Conservation (phyloP, 2,113 vertebrate species). For the Corydoras maculifer region DNA sequence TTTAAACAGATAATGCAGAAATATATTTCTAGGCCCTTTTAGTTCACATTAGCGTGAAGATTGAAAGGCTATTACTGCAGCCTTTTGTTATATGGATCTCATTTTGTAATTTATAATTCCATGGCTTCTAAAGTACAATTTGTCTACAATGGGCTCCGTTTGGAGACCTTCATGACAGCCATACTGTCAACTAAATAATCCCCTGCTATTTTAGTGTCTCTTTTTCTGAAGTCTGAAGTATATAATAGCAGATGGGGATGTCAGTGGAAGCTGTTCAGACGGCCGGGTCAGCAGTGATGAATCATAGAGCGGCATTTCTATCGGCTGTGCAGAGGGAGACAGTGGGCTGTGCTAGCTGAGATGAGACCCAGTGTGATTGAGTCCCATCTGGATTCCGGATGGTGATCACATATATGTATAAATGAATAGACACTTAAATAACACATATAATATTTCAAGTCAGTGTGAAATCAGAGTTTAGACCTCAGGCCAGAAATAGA, state of each 20-base stretch:
- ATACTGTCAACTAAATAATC: conserved; percentile 12
- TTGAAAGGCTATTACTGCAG: conserved; percentile 1
- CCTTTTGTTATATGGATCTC: conserved; percentile 7
- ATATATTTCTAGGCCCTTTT: background rate
- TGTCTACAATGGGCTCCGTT: background rate
- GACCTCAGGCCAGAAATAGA: background rate
- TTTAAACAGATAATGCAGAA: background rate
- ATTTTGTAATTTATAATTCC: background rate
- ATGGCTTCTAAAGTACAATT: background rate
- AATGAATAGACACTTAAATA: too few species aligned
- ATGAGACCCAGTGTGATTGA: conserved; percentile 48
- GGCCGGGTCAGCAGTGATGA: conserved; percentile 38
- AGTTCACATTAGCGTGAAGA: conserved; percentile 7
- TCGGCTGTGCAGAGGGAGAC: conserved; percentile 22
- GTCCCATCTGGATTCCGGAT: conserved; percentile 26
- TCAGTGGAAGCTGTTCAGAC: conserved; percentile 23
- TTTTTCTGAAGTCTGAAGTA: conserved; percentile 25
- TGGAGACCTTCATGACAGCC: background rate
- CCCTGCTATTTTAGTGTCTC: background rate
- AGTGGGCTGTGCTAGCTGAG: conserved; percentile 28
- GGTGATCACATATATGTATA: conserved; percentile 20
- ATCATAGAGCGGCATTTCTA: conserved; percentile 42
- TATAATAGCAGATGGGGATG: conserved; percentile 9
- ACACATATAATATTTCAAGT: too few species aligned
- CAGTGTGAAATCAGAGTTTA: too few species aligned